Evolutionary conservation across 2,797 vertebrate genomes (phyloP).

Genomic region (Galago senegalensis): DNA sequence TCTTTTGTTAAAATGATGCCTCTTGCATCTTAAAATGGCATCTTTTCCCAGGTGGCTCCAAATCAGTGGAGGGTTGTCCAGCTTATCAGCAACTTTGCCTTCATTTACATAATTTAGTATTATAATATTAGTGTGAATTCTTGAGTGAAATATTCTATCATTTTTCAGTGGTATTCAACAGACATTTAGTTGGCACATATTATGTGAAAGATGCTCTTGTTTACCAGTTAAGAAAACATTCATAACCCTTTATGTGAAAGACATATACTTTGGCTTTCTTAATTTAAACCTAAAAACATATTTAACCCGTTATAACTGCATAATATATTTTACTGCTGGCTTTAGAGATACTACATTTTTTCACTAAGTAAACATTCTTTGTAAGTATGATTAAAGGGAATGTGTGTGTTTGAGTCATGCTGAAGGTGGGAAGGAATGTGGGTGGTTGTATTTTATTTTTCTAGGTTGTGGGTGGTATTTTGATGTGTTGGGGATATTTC

Average conservation of each 20-base stretch:
- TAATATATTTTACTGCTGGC: conserved; percentile 51
- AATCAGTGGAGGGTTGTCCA: background rate
- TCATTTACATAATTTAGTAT: background rate
- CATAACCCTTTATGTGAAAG: background rate
- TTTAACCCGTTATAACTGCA: background rate
- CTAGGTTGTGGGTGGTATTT: conserved; percentile 74
- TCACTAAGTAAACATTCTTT: conserved; percentile 20
- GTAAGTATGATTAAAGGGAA: conserved; percentile 52
- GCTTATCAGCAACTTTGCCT: background rate
- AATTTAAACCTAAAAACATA: background rate
- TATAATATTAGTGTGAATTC: background rate
- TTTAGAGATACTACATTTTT: conserved; percentile 28
- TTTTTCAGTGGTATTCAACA: conserved; percentile 5
- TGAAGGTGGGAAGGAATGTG: conserved; percentile 62
- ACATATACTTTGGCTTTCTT: background rate
- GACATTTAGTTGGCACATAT: background rate
- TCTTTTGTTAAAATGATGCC: background rate
- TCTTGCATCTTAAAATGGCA: background rate
- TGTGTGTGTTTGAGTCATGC: conserved; percentile 70
- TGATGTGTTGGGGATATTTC: conserved; percentile 70
- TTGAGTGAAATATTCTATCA: background rate
- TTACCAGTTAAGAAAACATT: conserved; percentile 24
- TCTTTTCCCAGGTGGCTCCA: background rate
- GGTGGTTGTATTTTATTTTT: conserved; percentile 79
- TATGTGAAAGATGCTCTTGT: background rate